phyloP scores from a whole-genome alignment of 2,888 invertebrate species.

The Ormyrus thymus region DNA sequence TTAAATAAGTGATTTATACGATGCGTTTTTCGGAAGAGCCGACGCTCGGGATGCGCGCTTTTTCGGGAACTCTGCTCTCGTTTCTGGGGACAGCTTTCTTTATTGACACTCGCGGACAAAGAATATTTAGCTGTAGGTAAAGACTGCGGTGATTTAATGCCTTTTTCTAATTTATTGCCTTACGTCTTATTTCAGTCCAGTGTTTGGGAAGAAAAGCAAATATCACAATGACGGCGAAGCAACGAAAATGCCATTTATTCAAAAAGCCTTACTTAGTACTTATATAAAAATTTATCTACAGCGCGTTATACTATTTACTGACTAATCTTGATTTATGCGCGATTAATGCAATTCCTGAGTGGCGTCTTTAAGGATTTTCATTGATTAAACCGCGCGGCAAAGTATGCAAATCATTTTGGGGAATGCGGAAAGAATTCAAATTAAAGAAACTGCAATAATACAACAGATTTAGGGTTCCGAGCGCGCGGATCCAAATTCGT shows the following conservation, averaged over 20 bases:
- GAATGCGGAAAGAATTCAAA: constrained; percentile 17
- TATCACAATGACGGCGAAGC: not conserved
- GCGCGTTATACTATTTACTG: too few species aligned
- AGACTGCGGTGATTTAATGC: constrained; percentile 40
- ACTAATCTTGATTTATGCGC: too few species aligned
- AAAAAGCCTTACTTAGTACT: not conserved
- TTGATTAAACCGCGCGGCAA: constrained; percentile 9
- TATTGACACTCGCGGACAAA: constrained; percentile 46
- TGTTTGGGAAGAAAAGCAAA: constrained; percentile 24
- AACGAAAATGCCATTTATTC: not conserved
- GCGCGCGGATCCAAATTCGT: constrained; percentile 19
- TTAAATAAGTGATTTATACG: constrained; percentile 49
- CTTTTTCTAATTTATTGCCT: constrained; percentile 6
- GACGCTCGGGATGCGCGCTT: too few species aligned
- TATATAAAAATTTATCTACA: too few species aligned
- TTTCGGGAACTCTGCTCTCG: constrained; percentile 24
- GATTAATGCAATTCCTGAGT: too few species aligned
- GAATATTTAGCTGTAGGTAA: constrained; percentile 32
- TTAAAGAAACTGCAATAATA: not conserved
- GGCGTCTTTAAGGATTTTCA: constrained; percentile 1
- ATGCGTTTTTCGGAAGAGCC: constrained; percentile 32
- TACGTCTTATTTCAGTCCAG: constrained; percentile 30
- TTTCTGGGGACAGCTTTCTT: constrained; percentile 4
- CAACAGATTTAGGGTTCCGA: not conserved
- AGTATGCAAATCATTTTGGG: constrained; percentile 25